Percentiles rank a stretch among this genome's conserved stretches.
These are phyloP conservation scores for Eupeodes latifasciatus DNA, from an alignment of 2,888 invertebrate species.

Conservation along the genomic window DNA sequence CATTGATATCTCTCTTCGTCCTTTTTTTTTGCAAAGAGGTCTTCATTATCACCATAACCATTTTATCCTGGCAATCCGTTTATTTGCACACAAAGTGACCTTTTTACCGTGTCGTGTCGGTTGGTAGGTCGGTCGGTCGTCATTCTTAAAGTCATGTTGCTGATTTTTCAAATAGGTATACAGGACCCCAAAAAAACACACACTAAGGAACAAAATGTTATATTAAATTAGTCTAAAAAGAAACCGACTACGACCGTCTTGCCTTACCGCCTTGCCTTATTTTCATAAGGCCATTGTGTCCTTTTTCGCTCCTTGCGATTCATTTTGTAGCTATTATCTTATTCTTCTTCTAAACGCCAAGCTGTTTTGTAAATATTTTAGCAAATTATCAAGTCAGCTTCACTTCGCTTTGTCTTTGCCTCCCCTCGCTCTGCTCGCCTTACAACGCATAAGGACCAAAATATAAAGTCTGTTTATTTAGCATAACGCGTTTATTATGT, in stretches of 20 bases:
- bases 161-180: not conserved
- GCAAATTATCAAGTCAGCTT: conserved; percentile 26
- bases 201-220: not conserved
- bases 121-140: no score
- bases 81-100: conserved; percentile 58
- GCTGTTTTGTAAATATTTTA: conserved; percentile 29
- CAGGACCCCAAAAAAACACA: not conserved
- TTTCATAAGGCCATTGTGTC: not conserved
- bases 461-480: conserved; percentile 31
- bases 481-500: conserved; percentile 57
- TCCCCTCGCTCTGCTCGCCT: not conserved
- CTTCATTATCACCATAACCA: conserved; percentile 39
- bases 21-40: conserved; percentile 19
- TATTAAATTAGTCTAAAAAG: conserved; percentile 9
- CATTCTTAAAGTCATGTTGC: not conserved
- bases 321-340: not conserved
- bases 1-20: conserved; percentile 43
- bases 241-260: not conserved
- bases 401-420: no score
- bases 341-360: conserved; percentile 4
- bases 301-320: not conserved
- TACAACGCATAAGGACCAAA: not conserved
- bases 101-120: not conserved
- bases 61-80: conserved; percentile 32
- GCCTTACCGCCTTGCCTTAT: no score